A percentile compares a stretch with the other conserved stretches of the same genome.
These are phyloP conservation scores for Aplysina aerophoba DNA, from an alignment of 37 sponge, comb jelly and placozoan genomes.

Conservation along the genomic window DNA sequence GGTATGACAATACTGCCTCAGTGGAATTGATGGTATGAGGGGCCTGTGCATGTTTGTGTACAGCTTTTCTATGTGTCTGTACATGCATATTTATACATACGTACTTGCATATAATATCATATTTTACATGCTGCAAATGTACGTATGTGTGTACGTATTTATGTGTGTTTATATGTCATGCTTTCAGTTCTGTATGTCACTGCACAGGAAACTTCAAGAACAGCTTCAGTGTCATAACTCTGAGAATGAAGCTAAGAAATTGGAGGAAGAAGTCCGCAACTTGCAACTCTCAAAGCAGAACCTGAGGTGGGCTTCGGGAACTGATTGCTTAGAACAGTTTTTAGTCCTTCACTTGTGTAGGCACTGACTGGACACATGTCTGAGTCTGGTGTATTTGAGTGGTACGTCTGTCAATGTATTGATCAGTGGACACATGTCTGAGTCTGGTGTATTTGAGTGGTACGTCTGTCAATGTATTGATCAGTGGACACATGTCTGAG, in stretches of 20 bases:
- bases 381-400: not conserved
- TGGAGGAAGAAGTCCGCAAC: not conserved
- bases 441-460: not conserved
- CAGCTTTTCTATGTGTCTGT: too few relatives aligned
- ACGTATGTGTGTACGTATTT: too few relatives aligned
- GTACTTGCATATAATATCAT: not conserved
- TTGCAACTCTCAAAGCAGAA: not conserved
- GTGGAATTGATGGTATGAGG: too few relatives aligned
- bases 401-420: not conserved
- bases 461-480: too few relatives aligned
- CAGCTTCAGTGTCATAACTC: not conserved
- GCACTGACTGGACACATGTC: not conserved
- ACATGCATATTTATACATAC: not conserved
- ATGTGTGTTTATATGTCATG: not conserved
- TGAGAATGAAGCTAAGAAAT: not conserved
- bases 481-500: too few relatives aligned
- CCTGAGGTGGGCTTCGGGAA: not conserved
- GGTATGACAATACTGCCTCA: too few relatives aligned
- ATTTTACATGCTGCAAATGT: too few relatives aligned
- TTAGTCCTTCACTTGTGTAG: not conserved
- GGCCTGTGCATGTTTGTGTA: too few relatives aligned
- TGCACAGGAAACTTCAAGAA: not conserved
- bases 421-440: not conserved
- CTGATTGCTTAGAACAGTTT: too few relatives aligned
- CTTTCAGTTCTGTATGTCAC: not conserved